These are phyloP conservation scores for Hybos culiciformis DNA, from an alignment of 2,888 invertebrate species.

Conservation along the genomic window DNA sequence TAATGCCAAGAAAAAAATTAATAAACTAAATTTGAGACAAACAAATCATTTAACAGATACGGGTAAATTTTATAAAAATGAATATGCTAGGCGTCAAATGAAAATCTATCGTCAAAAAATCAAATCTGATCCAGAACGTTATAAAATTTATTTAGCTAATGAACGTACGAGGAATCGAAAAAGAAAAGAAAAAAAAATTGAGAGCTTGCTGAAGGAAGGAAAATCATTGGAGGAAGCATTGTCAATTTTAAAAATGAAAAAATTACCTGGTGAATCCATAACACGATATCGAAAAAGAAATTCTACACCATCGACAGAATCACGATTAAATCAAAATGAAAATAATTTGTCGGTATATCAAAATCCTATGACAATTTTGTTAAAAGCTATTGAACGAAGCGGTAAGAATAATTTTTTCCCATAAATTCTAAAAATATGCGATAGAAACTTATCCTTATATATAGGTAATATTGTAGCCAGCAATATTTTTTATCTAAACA, in stretches of 20 bases:
- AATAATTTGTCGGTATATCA: too few species aligned
- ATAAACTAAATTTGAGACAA: background rate
- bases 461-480: too few species aligned
- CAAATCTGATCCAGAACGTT: background rate
- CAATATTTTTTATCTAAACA: too few species aligned
- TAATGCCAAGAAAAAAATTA: too few species aligned
- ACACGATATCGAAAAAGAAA: background rate
- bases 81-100: slow-evolving; percentile 1
- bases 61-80: background rate
- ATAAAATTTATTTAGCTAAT: background rate
- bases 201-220: background rate
- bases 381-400: too few species aligned
- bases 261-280: background rate
- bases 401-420: too few species aligned
- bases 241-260: background rate
- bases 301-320: too few species aligned
- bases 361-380: too few species aligned
- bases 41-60: too few species aligned
- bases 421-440: too few species aligned
- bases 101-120: background rate
- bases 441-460: too few species aligned
- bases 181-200: background rate
- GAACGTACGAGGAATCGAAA: background rate
- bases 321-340: too few species aligned
- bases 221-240: background rate